Base-by-base conservation (phyloP, 2,797 vertebrate species). In the Botia almorhae region DNA sequence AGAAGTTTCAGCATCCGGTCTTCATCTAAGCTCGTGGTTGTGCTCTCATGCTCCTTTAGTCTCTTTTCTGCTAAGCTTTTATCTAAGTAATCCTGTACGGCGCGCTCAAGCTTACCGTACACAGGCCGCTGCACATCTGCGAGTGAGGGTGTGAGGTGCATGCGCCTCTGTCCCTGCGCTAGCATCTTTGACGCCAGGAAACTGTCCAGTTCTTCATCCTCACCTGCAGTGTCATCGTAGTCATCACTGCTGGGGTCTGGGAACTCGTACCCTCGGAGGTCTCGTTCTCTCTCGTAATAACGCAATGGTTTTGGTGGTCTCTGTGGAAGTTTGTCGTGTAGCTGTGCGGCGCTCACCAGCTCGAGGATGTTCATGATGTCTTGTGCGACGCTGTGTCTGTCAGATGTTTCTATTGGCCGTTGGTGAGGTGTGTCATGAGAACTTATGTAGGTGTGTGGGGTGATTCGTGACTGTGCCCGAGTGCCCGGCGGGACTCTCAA, bases 331-430 rank as follows among this genome's bases (percentile, higher is more conserved):
- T 91, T 85, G 10, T 84, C 81, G 51, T 93, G 95, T 78, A 91
- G 91, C 64, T 91, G 92, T 48, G 85, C 92, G 12, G 84, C 21
- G 56, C 83, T 91, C 64, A 94, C 94, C 53, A 95, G 78, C 46
- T 94, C 96, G 71, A 99, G 92, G 83, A 98, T 93, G 80, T 87
- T 95, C 43, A 98, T 89, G 74, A 98, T 95, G 65, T 97, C 95
- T 78, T 97, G 94, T 0, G 93, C 92, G 85, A 94, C 90, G 16
- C 89, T 87, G 74, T 88, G 87, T 63, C 92, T 89, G 36, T 92
- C 87, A 43, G 88, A 82, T 23, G 87, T 81, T 14, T 73, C 90
- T 4, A 90, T 87, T 33, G 91, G 87, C 48, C 84, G 74, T 1
- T 21, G 51, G 51, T 81, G 72, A 56, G 73, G 56, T 91, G 94